Evolutionary conservation across 2,888 invertebrate genomes (phyloP).

Genomic region (Drosophila aldrichi): DNA sequence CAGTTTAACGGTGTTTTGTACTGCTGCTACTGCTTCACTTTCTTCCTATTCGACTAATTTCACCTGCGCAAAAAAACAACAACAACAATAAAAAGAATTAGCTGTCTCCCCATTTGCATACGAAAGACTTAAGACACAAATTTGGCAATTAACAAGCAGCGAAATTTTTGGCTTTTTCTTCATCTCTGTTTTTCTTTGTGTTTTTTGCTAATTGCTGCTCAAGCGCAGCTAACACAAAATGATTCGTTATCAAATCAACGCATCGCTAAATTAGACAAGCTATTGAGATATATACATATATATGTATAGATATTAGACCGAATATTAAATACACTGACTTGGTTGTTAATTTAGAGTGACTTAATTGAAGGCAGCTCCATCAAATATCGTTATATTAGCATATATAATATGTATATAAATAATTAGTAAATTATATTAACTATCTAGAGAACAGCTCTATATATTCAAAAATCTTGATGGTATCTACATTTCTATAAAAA

Average conservation of each 20-base stretch:
- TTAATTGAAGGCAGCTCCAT: no score
- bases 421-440: no score
- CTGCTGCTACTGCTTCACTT: constrained; percentile 53
- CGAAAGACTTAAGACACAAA: constrained; percentile 57
- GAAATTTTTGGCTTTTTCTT: constrained; percentile 45
- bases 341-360: background rate
- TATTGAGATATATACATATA: background rate
- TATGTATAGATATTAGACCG: background rate
- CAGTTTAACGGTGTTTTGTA: constrained; percentile 44
- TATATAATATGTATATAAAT: no score
- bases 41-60: constrained; percentile 60
- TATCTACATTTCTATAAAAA: no score
- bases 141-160: constrained; percentile 74
- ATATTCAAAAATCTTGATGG: no score
- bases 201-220: constrained; percentile 48
- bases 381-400: no score
- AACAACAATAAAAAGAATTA: constrained; percentile 15
- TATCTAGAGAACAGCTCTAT: no score
- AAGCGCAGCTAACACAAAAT: constrained; percentile 23
- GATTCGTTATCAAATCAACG: constrained; percentile 53
- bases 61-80: constrained; percentile 44
- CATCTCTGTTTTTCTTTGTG: background rate
- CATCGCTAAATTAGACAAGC: constrained; percentile 15
- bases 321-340: constrained; percentile 22
- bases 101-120: constrained; percentile 58